Base-by-base conservation (phyloP, 2,797 vertebrate genomes). In the Pseudomugil tenellus region DNA sequence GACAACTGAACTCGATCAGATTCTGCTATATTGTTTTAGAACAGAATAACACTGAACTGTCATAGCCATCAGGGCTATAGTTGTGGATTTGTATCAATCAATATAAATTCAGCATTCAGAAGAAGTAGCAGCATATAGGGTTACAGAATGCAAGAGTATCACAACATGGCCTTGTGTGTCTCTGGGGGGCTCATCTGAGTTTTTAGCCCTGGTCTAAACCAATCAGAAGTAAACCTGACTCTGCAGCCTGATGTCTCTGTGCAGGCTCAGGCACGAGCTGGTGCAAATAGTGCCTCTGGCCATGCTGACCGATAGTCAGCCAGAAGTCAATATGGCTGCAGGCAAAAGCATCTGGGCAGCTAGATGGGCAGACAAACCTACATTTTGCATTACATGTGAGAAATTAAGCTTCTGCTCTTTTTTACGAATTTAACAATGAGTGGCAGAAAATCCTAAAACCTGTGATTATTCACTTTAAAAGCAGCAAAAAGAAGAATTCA, bases 251-350 rank as follows among this genome's bases (percentile, higher is more conserved):
- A 71, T 67, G 80, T 83, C 69, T 89, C 72, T 77, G 74, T 87
- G 82, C 84, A 85, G 79, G 80, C 79, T 63, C 59, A 75, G 80
- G 77, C 87, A 58, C 13, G 77, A 79, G 79, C 72, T 16, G 76
- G 53, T 55, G 32, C 43, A 72, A 52, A 83, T 6, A 83, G 77
- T 8, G 89, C 91, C 90, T 77, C 74, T 63, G 87, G 90, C 88
- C 79, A 82, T 86, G 74, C 63, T 88, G 86, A 88, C 87, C 81
- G 5, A 14, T n/a, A 77, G 81, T 80, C 83, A 86, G 87, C 72
- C 87, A 83, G 86, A 79, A 88, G 84, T 90, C 89, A 84, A 73
- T 89, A 91, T 86, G 82, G 84, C 91, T 89, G 51, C 76, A 72
- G 90, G 90, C 90, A 76, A 89, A 85, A 89, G 77, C 85, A 83